These are phyloP conservation scores for Paraescarpia echinospica DNA, from an alignment of 1,140 invertebrate genomes.

Conservation along the genomic window DNA sequence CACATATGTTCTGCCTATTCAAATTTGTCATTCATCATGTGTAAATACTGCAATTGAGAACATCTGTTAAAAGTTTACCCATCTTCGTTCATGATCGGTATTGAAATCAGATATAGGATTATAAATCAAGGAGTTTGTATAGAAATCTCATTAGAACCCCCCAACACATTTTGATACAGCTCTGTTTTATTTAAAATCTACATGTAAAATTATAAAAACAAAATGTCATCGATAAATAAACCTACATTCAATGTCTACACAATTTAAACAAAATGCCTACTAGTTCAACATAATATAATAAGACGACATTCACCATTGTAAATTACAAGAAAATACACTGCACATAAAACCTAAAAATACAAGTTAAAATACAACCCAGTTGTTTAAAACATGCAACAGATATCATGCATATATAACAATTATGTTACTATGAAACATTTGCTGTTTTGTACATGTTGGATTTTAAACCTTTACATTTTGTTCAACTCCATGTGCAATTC, in stretches of 20 bases:
- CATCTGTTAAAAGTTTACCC: too few species aligned
- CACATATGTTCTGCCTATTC: not conserved
- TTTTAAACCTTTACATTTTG: not conserved
- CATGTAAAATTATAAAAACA: not conserved
- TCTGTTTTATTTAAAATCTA: not conserved
- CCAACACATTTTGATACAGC: not conserved
- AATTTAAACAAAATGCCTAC: not conserved
- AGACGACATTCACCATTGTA: not conserved
- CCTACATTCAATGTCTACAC: not conserved
- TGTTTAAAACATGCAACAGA: not conserved
- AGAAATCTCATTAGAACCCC: not conserved
- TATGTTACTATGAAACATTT: not conserved
- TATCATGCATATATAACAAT: not conserved
- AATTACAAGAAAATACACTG: not conserved
- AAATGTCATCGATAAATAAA: not conserved
- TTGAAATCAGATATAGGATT: not conserved
- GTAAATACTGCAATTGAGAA: not conserved
- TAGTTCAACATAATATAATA: not conserved
- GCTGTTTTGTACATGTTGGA: not conserved
- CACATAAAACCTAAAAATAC: not conserved
- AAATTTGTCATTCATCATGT: not conserved
- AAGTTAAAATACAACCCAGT: not conserved
- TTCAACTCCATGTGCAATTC: not conserved
- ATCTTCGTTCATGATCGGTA: not conserved
- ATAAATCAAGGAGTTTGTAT: not conserved